phyloP scores from a whole-genome alignment of 1,140 invertebrate species.

The Bombus consobrinus region DNA sequence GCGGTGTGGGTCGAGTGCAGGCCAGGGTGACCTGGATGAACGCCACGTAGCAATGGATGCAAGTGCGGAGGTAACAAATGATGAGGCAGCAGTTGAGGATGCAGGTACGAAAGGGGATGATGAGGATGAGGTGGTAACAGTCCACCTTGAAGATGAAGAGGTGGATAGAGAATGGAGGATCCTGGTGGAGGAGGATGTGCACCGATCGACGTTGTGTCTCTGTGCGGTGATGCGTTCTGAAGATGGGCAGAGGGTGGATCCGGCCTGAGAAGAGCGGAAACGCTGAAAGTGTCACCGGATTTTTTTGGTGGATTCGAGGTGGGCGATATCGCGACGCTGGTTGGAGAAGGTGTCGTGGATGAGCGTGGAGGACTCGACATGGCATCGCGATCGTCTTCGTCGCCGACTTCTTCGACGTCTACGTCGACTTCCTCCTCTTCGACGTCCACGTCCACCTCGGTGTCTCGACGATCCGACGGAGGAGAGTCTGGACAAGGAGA shows the following conservation, averaged over 20 bases:
- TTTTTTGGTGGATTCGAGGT: slow-evolving; percentile 71
- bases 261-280: slow-evolving; percentile 89
- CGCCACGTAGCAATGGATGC: slow-evolving; percentile 85
- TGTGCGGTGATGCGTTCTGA: slow-evolving; percentile 78
- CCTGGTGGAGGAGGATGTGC: slow-evolving; percentile 58
- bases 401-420: slow-evolving; percentile 81
- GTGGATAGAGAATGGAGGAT: slow-evolving; percentile 84
- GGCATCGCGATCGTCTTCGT: slow-evolving; percentile 79
- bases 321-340: slow-evolving; percentile 65
- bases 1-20: slow-evolving; percentile 84
- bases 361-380: slow-evolving; percentile 77
- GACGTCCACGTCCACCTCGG: slow-evolving; percentile 79
- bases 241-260: slow-evolving; percentile 86
- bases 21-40: slow-evolving; percentile 82
- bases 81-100: slow-evolving; percentile 82
- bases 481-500: slow-evolving; percentile 76
- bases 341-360: slow-evolving; percentile 75
- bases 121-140: slow-evolving; percentile 78
- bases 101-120: slow-evolving; percentile 79
- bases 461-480: slow-evolving; percentile 73
- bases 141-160: slow-evolving; percentile 76
- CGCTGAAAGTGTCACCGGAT: slow-evolving; percentile 89
- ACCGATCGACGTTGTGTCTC: slow-evolving; percentile 79
- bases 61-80: slow-evolving; percentile 87
- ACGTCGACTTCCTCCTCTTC: slow-evolving; percentile 80